phyloP scores from a whole-genome alignment of 2,797 vertebrate species.

The Psittacula derbiana region DNA sequence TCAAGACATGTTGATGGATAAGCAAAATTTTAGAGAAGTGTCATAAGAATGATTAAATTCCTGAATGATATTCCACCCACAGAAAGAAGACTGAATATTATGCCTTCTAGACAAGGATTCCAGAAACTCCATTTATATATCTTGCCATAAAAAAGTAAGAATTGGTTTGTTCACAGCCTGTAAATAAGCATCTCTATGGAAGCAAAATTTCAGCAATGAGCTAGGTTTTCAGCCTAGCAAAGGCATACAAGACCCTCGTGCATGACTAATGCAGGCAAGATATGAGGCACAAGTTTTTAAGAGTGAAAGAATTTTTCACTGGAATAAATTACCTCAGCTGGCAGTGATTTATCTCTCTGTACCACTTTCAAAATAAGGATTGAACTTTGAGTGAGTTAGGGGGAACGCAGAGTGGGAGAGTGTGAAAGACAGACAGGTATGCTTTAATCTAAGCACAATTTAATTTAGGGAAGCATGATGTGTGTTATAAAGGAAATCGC shows the following conservation, averaged over 20 bases:
- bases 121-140: background rate
- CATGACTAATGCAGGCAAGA: background rate
- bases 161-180: background rate
- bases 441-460: background rate
- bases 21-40: background rate
- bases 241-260: background rate
- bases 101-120: background rate
- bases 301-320: background rate
- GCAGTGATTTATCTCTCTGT: background rate
- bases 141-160: background rate
- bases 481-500: background rate
- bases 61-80: background rate
- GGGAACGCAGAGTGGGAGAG: background rate
- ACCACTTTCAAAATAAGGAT: background rate
- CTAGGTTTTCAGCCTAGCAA: background rate
- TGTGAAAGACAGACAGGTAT: background rate
- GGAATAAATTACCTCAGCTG: background rate
- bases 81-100: background rate
- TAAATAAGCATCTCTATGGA: background rate
- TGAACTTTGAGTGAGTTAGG: background rate
- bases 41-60: background rate
- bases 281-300: background rate
- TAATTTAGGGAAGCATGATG: background rate
- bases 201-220: background rate
- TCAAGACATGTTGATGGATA: background rate